Evolutionary conservation across 2,113 vertebrate genomes (phyloP).

Genomic region (Prietella phreatophila): DNA sequence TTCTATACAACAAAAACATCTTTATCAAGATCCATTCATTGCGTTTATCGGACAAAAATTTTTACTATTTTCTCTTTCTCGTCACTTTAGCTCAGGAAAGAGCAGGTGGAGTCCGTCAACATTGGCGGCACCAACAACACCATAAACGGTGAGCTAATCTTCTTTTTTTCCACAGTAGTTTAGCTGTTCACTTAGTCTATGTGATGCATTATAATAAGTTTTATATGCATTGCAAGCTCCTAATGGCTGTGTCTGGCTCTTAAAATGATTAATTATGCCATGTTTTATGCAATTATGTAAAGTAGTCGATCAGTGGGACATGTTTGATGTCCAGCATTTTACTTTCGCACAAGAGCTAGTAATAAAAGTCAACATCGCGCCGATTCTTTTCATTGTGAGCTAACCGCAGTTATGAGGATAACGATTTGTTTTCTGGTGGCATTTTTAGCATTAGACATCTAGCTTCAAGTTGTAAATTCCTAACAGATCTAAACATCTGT

Average conservation of each 20-base stretch:
- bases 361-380: neutral
- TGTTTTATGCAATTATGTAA: neutral
- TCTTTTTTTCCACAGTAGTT: neutral
- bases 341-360: neutral
- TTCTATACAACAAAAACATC: neutral
- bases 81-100: constrained; percentile 61
- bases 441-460: neutral
- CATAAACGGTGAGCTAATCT: constrained; percentile 79
- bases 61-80: neutral
- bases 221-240: neutral
- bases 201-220: neutral
- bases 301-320: neutral
- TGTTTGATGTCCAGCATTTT: neutral
- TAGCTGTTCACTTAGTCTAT: neutral
- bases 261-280: neutral
- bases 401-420: too few relatives aligned
- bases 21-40: neutral
- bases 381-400: neutral
- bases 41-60: neutral
- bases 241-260: neutral
- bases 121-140: constrained; percentile 86
- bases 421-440: too few relatives aligned
- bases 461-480: neutral
- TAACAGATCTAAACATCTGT: neutral
- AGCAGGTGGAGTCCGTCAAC: constrained; percentile 88